A percentile compares a stretch with the other conserved stretches of the same genome.
These are phyloP conservation scores for Perccottus glenii DNA, from an alignment of 2,113 vertebrate species.

Conservation along the genomic window DNA sequence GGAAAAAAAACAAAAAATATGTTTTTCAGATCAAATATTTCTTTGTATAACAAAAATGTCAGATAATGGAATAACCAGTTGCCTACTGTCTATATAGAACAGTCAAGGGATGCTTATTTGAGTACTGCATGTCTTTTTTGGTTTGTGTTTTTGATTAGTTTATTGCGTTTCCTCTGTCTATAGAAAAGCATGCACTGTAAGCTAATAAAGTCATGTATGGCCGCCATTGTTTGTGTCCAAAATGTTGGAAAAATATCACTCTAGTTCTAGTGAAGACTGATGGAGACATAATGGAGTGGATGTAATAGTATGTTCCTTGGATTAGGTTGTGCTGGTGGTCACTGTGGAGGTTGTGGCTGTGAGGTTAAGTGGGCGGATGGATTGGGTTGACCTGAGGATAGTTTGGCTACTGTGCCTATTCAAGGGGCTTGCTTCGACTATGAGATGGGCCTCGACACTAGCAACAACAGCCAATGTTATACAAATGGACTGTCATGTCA, in stretches of 20 bases:
- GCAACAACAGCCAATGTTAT: constrained; percentile 9
- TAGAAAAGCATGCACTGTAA: neutral
- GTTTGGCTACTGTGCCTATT: neutral
- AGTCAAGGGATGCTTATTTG: too few relatives aligned
- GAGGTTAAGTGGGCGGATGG: neutral
- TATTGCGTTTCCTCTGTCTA: too few relatives aligned
- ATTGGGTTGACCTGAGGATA: constrained; percentile 11
- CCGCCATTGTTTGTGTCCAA: neutral
- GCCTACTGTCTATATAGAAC: too few relatives aligned
- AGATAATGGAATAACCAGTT: too few relatives aligned
- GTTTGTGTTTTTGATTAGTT: too few relatives aligned
- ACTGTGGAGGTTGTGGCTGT: constrained; percentile 8
- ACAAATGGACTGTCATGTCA: constrained; percentile 33
- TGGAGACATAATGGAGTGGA: neutral
- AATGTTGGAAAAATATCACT: neutral
- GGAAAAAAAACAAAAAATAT: too few relatives aligned
- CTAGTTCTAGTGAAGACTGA: neutral
- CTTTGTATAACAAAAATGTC: too few relatives aligned
- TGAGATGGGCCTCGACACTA: constrained; percentile 40
- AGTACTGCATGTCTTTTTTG: too few relatives aligned
- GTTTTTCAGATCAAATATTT: too few relatives aligned
- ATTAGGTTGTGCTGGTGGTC: neutral
- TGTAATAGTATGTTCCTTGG: neutral
- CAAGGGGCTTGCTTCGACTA: constrained; percentile 24
- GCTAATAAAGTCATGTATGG: neutral